Conservation (phyloP, 2,797 vertebrate species). For the Hemitrygon akajei region DNA sequence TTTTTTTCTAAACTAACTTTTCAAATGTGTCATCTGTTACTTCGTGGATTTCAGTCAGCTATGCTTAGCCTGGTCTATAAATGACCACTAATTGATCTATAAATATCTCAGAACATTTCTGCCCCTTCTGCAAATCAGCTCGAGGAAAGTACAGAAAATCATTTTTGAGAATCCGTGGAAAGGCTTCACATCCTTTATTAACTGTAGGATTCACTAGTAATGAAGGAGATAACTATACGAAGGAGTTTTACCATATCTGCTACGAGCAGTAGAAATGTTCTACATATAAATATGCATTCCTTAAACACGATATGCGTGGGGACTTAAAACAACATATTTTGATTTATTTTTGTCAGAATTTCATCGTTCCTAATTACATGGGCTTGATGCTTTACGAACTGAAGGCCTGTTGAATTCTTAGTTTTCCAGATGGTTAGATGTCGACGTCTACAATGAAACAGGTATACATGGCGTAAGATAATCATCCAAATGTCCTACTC, state of each 20-base stretch:
- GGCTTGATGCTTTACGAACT: background rate
- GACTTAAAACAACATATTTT: background rate
- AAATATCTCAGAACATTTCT: background rate
- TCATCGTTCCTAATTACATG: background rate
- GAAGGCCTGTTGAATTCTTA: background rate
- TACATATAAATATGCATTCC: no score
- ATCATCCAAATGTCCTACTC: background rate
- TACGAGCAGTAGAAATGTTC: no score
- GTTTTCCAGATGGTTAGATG: background rate
- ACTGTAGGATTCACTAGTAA: background rate
- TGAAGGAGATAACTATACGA: no score
- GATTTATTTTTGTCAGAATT: background rate
- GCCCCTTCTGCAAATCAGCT: background rate
- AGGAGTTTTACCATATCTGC: background rate
- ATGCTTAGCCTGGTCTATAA: background rate
- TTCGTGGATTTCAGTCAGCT: background rate
- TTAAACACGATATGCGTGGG: background rate
- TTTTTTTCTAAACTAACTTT: background rate
- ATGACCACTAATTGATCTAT: slow-evolving; percentile 18
- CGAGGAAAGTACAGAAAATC: background rate
- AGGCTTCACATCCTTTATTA: background rate
- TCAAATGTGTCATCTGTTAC: background rate
- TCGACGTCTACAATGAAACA: background rate
- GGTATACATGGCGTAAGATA: background rate
- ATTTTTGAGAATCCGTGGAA: background rate